Evolutionary conservation across 2,888 invertebrate genomes (phyloP).

Genomic region (Epiperipatus broadwayi): DNA sequence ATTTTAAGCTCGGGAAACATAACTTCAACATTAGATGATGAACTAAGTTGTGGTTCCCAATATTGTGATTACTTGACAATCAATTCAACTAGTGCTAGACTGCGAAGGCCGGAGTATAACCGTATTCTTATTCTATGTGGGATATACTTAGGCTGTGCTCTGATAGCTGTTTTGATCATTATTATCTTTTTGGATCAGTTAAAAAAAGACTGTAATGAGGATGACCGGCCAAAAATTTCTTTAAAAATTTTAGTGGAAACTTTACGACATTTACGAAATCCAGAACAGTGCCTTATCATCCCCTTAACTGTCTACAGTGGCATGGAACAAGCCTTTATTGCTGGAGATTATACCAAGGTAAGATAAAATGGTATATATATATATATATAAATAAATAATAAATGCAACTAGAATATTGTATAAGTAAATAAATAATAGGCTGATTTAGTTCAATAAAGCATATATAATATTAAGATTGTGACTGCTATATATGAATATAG

Average conservation of each 20-base stretch:
- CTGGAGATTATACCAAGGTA: conserved; percentile 42
- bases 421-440: no score
- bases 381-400: no score
- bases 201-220: conserved; percentile 49
- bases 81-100: conserved; percentile 36
- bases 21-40: conserved; percentile 6
- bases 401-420: no score
- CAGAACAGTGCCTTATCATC: conserved; percentile 74
- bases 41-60: conserved; percentile 15
- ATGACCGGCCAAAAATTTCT: conserved; percentile 33
- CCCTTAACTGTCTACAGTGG: conserved; percentile 92
- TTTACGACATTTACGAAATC: conserved; percentile 68
- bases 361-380: no score
- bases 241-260: conserved; percentile 53
- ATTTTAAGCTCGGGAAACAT: conserved; percentile 19
- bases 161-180: conserved; percentile 65
- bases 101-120: conserved; percentile 57
- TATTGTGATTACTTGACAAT: no score
- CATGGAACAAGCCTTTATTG: conserved; percentile 90
- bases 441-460: no score
- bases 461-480: no score
- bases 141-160: conserved; percentile 68
- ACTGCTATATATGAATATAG: no score
- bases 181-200: conserved; percentile 72
- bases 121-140: conserved; percentile 73